phyloP scores from a whole-genome alignment of 2,797 vertebrate species.

The Epinephelus malabaricus region DNA sequence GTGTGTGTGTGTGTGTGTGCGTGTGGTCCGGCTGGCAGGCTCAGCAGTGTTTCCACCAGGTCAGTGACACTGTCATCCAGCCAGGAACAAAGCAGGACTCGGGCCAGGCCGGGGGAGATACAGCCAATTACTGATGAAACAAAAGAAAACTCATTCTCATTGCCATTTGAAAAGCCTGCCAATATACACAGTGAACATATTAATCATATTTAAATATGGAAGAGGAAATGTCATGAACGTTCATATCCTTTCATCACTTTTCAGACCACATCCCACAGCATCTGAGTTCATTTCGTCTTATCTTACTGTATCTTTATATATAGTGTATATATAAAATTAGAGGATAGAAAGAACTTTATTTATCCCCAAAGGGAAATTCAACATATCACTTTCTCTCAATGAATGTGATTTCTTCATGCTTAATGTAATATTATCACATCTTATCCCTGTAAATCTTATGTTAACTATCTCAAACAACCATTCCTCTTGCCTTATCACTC shows the following conservation, averaged over 20 bases:
- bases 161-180: slow-evolving; percentile 31
- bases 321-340: too few relatives aligned
- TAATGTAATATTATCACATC: too few relatives aligned
- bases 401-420: too few relatives aligned
- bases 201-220: slow-evolving; percentile 32
- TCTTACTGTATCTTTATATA: background rate
- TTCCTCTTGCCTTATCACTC: too few relatives aligned
- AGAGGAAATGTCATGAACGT: slow-evolving; percentile 30
- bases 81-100: slow-evolving; percentile 52
- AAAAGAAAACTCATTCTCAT: slow-evolving; percentile 44
- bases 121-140: slow-evolving; percentile 58
- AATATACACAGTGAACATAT: slow-evolving; percentile 37
- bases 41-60: slow-evolving; percentile 56
- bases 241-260: slow-evolving; percentile 19
- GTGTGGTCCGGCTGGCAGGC: slow-evolving; percentile 39
- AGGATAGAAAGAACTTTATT: too few relatives aligned
- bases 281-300: background rate
- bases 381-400: too few relatives aligned
- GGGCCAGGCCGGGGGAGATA: slow-evolving; percentile 28
- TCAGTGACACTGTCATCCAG: slow-evolving; percentile 55
- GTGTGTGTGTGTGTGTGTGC: background rate
- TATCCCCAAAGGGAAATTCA: too few relatives aligned
- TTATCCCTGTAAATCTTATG: too few relatives aligned
- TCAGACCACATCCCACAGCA: background rate
- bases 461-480: too few relatives aligned